Base-by-base conservation (phyloP, 2,797 vertebrate genomes). In the Dendrocincla fuliginosa region DNA sequence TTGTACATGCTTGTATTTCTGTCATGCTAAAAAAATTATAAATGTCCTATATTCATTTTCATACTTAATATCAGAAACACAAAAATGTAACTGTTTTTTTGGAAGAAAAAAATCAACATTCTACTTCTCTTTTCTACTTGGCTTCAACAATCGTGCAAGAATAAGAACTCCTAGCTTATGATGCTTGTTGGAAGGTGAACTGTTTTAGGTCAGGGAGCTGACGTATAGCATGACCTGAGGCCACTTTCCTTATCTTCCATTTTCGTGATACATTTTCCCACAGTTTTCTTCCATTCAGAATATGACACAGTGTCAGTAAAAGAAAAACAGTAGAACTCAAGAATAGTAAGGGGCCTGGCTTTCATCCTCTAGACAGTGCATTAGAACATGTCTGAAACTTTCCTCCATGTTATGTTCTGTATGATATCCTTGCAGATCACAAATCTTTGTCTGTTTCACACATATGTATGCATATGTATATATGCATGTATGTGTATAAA, bases 401-500 rank as follows among this genome's bases (percentile, higher is more conserved):
- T 63, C 20, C 14, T 78, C 14, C 16, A 2, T 41, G 25, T 82
- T 30, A 16, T 16, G 5, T 68, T 87, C 42, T 63, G 9, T 75
- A 24, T 65, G 30, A 46, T 68, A 15, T 33, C 18, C 23, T 63
- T 56, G 30, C 24, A 59, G 27, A 27, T 78, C 41, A 46, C 35
- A 69, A 16, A 64, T 47, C 37, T 59, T 83, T 23, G 35, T 82
- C 25, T 86, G n/a, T 37, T 89, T 70, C 52, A 60, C 20, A 15
- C 55, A 18, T 28, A 33, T 9, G 3, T 33, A 13, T 19, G 5
- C 8, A 16, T 47, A 11, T 50, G 6, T 61, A 32, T 42, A 11
- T 30, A 30, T 41, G 3, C 5, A 1, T 28, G 1, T 32, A 1
- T 35, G 1, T 42, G 2, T 28, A 2, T 46, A 3, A 37, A 27